Percentiles rank a stretch among this genome's conserved stretches.
phyloP scores from a whole-genome alignment of 2,797 vertebrate genomes.

The Chaenodraco wilsoni region DNA sequence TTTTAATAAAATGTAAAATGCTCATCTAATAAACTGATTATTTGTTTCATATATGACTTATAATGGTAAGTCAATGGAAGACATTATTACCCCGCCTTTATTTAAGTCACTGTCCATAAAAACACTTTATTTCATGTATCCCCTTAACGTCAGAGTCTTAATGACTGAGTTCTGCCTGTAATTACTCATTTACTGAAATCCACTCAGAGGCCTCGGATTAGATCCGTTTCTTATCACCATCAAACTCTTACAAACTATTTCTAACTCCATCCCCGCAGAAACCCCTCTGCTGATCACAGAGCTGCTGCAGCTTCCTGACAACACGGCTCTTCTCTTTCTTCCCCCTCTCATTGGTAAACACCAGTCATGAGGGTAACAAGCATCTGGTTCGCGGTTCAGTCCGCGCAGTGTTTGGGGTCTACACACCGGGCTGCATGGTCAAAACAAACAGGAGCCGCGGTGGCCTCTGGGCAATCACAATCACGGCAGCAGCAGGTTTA shows the following conservation, averaged over 20 bases:
- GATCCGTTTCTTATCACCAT: neutral
- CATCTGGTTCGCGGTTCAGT: slow-evolving; percentile 70
- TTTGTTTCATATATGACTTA: too few relatives aligned
- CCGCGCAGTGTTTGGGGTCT: slow-evolving; percentile 72
- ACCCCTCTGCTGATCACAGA: slow-evolving; percentile 19
- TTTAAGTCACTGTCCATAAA: neutral
- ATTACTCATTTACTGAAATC: too few relatives aligned
- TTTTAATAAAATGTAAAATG: too few relatives aligned
- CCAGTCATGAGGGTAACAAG: slow-evolving; percentile 55
- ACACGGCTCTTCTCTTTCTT: neutral
- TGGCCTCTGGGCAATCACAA: slow-evolving; percentile 56
- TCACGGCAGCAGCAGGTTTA: slow-evolving; percentile 51
- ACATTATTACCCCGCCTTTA: neutral
- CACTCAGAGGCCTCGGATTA: neutral
- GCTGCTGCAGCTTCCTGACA: slow-evolving; percentile 47
- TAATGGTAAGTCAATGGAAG: too few relatives aligned
- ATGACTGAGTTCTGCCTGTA: neutral
- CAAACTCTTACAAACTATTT: neutral
- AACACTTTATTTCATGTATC: neutral
- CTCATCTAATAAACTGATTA: too few relatives aligned
- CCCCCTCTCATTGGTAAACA: slow-evolving; percentile 10
- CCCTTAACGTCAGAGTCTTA: neutral
- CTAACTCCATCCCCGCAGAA: neutral
- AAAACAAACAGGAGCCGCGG: slow-evolving; percentile 70
- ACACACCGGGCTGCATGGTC: slow-evolving; percentile 72